Evolutionary conservation across 2,113 vertebrate genomes (phyloP).

Genomic region (Podiceps cristatus): DNA sequence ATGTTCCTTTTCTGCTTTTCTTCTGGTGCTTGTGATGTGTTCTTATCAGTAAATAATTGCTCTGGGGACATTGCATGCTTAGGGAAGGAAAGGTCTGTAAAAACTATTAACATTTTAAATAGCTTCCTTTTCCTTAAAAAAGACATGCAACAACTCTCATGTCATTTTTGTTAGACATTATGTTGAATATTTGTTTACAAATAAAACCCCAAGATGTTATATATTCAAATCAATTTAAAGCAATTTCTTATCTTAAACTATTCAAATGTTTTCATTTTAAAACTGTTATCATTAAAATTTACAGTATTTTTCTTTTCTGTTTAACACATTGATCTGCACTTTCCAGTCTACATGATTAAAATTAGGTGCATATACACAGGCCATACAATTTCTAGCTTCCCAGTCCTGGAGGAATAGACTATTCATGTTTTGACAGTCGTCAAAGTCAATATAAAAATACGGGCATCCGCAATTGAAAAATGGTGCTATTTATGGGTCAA

Average conservation of each 20-base stretch:
- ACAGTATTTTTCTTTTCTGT: not conserved
- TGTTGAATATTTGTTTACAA: not conserved
- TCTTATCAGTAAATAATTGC: not conserved
- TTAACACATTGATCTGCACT: not conserved
- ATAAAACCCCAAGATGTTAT: not conserved
- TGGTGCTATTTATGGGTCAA: not conserved
- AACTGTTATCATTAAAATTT: not conserved
- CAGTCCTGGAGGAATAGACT: not conserved
- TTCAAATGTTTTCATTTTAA: not conserved
- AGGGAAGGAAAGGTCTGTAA: not conserved
- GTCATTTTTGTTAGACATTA: not conserved
- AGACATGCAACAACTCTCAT: rapidly evolving
- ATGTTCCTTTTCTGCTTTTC: not conserved
- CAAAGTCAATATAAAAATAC: not conserved
- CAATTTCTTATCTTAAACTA: not conserved
- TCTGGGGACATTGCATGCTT: not conserved
- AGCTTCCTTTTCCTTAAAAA: not conserved
- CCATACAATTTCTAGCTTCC: not conserved
- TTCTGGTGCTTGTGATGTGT: not conserved
- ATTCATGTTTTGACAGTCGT: not conserved
- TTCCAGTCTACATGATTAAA: not conserved
- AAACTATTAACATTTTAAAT: not conserved
- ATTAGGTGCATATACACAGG: not conserved
- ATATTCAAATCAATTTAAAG: not conserved
- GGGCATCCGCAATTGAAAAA: not conserved